Evolutionary conservation across 1,140 invertebrate species (phyloP).

Genomic region (Cheumatopsyche charites): DNA sequence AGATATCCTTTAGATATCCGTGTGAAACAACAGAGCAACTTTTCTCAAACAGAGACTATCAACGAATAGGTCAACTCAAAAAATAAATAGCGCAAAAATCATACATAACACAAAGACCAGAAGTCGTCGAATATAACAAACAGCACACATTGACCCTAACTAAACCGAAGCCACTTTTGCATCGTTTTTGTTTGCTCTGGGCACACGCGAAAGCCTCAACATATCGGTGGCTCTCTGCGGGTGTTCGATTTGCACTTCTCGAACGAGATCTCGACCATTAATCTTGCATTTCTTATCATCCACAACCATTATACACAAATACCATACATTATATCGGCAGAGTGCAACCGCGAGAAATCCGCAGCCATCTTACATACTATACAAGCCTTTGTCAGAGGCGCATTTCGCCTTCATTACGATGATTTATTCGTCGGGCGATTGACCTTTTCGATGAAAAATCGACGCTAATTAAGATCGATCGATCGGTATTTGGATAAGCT

Average conservation of each 20-base stretch:
- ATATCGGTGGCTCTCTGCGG: constrained; percentile 12
- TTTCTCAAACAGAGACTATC: no score
- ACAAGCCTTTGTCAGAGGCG: not conserved
- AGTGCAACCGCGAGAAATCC: no score
- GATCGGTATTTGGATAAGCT: not conserved
- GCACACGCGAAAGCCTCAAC: not conserved
- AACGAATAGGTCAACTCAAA: no score
- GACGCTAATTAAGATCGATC: constrained; percentile 3
- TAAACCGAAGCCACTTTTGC: not conserved
- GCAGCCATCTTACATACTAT: not conserved
- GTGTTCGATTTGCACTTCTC: not conserved
- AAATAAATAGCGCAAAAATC: no score
- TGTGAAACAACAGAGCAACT: no score
- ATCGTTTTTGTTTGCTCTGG: not conserved
- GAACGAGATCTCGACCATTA: constrained; percentile 10
- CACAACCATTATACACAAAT: no score
- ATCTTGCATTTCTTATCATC: constrained; percentile 3
- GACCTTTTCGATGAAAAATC: not conserved
- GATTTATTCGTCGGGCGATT: not conserved
- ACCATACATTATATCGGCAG: no score
- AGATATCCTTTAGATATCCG: no score
- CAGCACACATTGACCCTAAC: no score
- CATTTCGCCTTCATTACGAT: constrained; percentile 6
- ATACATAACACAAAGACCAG: no score
- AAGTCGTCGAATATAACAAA: no score